These are phyloP conservation scores for Mylabris phalerata DNA, from an alignment of 1,140 invertebrate genomes.

Conservation along the genomic window DNA sequence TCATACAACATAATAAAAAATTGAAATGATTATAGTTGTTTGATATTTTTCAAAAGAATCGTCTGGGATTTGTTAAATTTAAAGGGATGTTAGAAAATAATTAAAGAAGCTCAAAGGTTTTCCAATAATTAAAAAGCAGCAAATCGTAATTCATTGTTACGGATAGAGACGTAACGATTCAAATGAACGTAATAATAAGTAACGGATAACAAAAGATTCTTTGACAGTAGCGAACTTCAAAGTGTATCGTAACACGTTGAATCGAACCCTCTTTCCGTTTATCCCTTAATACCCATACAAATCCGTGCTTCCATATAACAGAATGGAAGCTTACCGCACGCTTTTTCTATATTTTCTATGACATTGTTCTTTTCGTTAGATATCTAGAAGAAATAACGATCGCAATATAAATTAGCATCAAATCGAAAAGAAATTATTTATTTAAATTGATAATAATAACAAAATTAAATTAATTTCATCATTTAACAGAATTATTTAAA, in stretches of 20 bases:
- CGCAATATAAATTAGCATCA: constrained; percentile 2
- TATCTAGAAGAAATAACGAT: constrained; percentile 27
- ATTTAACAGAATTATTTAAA: background rate
- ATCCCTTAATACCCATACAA: constrained; percentile 39
- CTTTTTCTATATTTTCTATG: background rate
- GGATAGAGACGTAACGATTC: constrained; percentile 33
- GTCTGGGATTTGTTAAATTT: background rate
- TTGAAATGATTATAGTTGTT: background rate
- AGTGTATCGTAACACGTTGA: constrained; percentile 38
- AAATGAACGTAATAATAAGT: constrained; percentile 44
- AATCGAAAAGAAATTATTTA: constrained; percentile 1
- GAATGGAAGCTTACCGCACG: constrained; percentile 32
- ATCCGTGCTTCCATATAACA: constrained; percentile 36
- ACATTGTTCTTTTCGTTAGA: constrained; percentile 35
- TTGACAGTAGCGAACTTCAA: constrained; percentile 40
- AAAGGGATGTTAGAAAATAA: constrained; percentile 2
- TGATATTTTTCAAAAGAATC: constrained; percentile 5
- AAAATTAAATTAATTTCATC: background rate
- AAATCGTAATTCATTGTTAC: constrained; percentile 41
- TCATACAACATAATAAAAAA: background rate
- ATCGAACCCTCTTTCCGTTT: constrained; percentile 35
- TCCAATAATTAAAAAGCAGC: constrained; percentile 40
- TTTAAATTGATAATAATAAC: background rate
- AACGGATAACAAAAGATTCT: constrained; percentile 42
- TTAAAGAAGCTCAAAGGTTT: constrained; percentile 36